A percentile compares a stretch with the other conserved stretches of the same genome.
These are phyloP conservation scores for Epiblema foenella DNA, from an alignment of 2,888 invertebrate species.

Conservation along the genomic window DNA sequence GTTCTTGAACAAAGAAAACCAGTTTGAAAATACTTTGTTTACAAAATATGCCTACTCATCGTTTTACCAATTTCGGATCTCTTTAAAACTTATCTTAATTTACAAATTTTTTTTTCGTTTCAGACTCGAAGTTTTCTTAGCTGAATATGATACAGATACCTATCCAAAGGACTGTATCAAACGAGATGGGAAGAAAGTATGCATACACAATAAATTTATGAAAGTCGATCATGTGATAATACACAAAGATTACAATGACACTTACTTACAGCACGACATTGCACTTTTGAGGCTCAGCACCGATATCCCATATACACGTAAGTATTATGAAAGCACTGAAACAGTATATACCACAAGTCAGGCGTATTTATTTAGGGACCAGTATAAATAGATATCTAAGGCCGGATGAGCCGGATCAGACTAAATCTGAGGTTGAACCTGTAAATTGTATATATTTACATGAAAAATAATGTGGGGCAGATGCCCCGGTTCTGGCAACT, in stretches of 20 bases:
- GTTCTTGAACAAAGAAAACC: not conserved
- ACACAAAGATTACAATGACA: slow-evolving; percentile 25
- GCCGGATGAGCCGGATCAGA: not conserved
- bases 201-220: slow-evolving; percentile 16
- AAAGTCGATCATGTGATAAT: slow-evolving; percentile 27
- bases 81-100: not conserved
- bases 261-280: slow-evolving; percentile 23
- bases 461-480: too few species aligned
- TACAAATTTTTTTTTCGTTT: not conserved
- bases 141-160: slow-evolving; percentile 26
- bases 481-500: too few species aligned
- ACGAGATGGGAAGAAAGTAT: slow-evolving; percentile 3
- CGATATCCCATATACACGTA: slow-evolving; percentile 29
- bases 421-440: too few species aligned
- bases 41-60: not conserved
- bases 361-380: not conserved
- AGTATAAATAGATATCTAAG: not conserved
- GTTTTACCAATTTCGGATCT: not conserved
- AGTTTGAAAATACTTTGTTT: not conserved
- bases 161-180: slow-evolving; percentile 18
- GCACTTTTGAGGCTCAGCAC: slow-evolving; percentile 26
- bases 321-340: not conserved
- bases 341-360: not conserved
- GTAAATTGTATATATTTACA: too few species aligned
- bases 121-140: slow-evolving; percentile 30